These are phyloP conservation scores for Panulirus ornatus DNA, from an alignment of 1,140 invertebrate genomes.

Conservation along the genomic window DNA sequence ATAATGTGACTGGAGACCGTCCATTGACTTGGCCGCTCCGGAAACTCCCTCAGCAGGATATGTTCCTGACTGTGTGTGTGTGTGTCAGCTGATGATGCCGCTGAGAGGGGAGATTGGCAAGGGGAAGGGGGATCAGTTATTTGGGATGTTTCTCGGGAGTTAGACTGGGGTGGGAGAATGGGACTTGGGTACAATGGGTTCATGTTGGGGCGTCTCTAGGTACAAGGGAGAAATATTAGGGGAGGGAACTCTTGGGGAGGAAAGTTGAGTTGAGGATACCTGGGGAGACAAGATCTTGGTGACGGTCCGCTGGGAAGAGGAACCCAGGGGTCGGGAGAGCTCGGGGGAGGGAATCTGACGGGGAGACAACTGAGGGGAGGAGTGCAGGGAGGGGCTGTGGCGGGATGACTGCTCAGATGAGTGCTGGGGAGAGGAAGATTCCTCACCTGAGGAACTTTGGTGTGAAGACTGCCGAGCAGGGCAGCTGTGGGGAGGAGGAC, in stretches of 20 bases:
- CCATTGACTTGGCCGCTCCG: neutral
- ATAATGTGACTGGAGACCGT: neutral
- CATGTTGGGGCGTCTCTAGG: constrained; percentile 32
- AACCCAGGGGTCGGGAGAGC: neutral
- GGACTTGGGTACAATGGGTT: constrained; percentile 5
- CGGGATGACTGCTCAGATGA: neutral
- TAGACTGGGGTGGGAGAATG: neutral
- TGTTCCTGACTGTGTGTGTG: neutral
- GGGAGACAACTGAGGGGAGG: constrained; percentile 24
- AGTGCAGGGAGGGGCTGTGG: constrained; percentile 6
- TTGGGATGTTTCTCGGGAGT: neutral
- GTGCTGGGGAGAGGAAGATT: too few relatives aligned
- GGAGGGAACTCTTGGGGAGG: neutral
- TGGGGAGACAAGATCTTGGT: neutral
- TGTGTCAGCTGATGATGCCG: neutral
- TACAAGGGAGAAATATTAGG: constrained; percentile 39
- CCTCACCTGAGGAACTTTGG: too few relatives aligned
- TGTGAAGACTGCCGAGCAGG: too few relatives aligned
- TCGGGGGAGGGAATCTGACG: constrained; percentile 14
- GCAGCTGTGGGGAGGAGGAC: too few relatives aligned
- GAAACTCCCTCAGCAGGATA: neutral
- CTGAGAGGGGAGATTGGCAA: neutral
- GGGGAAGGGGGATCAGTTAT: neutral
- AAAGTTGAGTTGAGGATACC: neutral
- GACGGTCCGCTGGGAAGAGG: neutral